Conservation (phyloP, 1,140 invertebrate species). For the Sitobion miscanthi region DNA sequence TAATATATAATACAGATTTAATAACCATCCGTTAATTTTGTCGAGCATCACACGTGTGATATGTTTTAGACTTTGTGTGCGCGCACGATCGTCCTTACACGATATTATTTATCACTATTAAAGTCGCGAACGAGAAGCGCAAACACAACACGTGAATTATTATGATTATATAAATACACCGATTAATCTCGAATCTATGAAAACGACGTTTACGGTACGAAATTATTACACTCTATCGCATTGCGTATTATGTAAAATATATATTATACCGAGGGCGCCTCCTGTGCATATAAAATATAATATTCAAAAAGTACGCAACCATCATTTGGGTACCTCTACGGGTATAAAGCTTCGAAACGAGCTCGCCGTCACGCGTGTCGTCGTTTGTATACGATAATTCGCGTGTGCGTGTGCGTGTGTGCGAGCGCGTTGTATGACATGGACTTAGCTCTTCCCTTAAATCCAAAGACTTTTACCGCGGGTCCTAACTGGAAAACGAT, state of each 20-base stretch:
- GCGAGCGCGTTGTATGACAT: too few relatives aligned
- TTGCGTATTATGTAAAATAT: background rate
- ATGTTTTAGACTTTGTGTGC: background rate
- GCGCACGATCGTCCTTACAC: background rate
- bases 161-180: background rate
- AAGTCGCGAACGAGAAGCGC: background rate
- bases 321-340: background rate
- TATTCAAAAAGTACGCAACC: background rate
- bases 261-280: background rate
- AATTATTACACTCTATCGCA: background rate
- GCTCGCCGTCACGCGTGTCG: background rate
- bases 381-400: background rate
- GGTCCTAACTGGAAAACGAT: background rate
- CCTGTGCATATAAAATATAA: background rate
- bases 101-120: background rate
- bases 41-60: background rate
- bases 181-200: conserved; percentile 6
- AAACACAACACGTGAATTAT: background rate
- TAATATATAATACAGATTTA: background rate
- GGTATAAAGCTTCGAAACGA: background rate
- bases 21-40: background rate
- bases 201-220: background rate
- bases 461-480: background rate
- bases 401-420: too few relatives aligned
- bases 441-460: background rate